A percentile compares a stretch with the other conserved stretches of the same genome.
These are phyloP conservation scores for Salvelinus sp. DNA, from an alignment of 2,113 vertebrate species.

Conservation along the genomic window DNA sequence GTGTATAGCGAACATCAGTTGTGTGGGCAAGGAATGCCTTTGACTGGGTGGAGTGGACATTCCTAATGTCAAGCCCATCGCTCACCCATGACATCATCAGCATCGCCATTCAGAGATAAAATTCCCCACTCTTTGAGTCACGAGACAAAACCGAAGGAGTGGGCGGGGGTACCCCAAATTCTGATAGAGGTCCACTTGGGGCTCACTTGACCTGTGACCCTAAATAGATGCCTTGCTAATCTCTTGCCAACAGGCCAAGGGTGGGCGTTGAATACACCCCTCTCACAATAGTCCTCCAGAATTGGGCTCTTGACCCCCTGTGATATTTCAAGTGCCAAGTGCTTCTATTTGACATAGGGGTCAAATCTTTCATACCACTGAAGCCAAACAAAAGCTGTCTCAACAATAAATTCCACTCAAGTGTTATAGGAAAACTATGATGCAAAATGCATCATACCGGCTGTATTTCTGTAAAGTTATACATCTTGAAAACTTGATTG, in stretches of 20 bases:
- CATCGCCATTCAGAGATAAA: constrained; percentile 44
- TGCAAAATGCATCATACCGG: not conserved
- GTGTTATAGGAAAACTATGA: not conserved
- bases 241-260: not conserved
- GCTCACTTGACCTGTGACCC: constrained; percentile 58
- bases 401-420: not conserved
- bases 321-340: constrained; percentile 19
- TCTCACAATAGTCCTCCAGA: constrained; percentile 42
- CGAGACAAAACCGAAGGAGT: not conserved
- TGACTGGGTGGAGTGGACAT: constrained; percentile 20
- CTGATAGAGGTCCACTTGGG: constrained; percentile 37
- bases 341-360: constrained; percentile 51
- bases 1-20: not conserved
- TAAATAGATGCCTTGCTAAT: constrained; percentile 30
- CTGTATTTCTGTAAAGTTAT: too few relatives aligned
- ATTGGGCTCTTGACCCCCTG: constrained; percentile 22
- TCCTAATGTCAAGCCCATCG: constrained; percentile 35
- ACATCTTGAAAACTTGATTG: too few relatives aligned
- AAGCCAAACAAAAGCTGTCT: constrained; percentile 5
- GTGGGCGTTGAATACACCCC: constrained; percentile 31
- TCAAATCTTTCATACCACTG: constrained; percentile 22
- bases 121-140: constrained; percentile 31
- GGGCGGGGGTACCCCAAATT: constrained; percentile 36
- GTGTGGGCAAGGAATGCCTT: constrained; percentile 4
- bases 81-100: constrained; percentile 50